These are phyloP conservation scores for Botrylloides violaceus DNA, from an alignment of 23 tunicate species.

Conservation along the genomic window DNA sequence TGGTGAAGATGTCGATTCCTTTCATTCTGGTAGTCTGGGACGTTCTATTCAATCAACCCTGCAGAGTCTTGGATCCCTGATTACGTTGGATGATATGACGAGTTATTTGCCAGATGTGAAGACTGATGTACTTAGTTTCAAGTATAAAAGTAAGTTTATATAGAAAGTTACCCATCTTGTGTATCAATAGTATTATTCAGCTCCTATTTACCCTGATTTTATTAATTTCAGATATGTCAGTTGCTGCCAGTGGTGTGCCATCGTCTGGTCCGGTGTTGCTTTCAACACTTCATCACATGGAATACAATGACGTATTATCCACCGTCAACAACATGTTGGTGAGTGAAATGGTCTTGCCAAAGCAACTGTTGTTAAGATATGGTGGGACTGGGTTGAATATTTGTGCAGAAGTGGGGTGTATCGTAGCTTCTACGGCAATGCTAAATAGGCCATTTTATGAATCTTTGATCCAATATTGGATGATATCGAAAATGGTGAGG, in stretches of 20 bases:
- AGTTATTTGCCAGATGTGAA: constrained; percentile 11
- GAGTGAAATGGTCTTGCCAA: no score
- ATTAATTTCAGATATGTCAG: constrained; percentile 26
- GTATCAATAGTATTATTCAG: no score
- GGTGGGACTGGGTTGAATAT: no score
- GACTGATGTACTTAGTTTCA: constrained; percentile 10
- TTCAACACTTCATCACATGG: constrained; percentile 25
- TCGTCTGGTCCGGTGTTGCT: constrained; percentile 43
- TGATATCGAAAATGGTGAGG: no score
- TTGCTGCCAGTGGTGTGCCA: constrained; percentile 30
- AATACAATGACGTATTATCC: neutral
- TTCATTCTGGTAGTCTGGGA: constrained; percentile 40
- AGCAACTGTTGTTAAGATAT: no score
- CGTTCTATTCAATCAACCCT: constrained; percentile 13
- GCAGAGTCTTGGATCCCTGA: constrained; percentile 12
- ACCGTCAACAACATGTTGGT: neutral
- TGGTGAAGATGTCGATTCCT: constrained; percentile 25
- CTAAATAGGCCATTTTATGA: no score
- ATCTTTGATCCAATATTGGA: no score
- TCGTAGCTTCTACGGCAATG: no score
- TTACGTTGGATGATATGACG: constrained; percentile 32
- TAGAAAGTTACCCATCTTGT: neutral
- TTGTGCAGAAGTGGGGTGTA: no score
- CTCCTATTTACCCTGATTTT: no score
- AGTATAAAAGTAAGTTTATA: constrained; percentile 19